Evolutionary conservation across 2,797 vertebrate species (phyloP).

Genomic region (Oreochromis mossambicus): DNA sequence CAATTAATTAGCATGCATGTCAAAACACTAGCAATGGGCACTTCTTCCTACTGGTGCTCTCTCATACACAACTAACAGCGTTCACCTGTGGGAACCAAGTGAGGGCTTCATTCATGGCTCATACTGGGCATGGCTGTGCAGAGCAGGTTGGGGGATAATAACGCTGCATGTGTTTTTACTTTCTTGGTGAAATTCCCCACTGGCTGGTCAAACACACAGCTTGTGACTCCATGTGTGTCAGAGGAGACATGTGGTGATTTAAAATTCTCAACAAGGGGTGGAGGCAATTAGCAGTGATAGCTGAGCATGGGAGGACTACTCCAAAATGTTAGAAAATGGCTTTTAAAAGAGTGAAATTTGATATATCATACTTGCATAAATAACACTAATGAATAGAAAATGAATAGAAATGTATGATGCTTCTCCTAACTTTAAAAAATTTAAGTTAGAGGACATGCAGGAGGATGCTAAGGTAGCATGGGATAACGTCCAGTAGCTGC

Average conservation of each 20-base stretch:
- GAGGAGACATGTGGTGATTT: slow-evolving; percentile 5
- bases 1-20: background rate
- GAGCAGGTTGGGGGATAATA: background rate
- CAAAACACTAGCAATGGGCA: background rate
- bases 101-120: background rate
- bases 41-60: background rate
- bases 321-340: background rate
- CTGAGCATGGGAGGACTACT: background rate
- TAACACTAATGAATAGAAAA: background rate
- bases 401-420: accelerated
- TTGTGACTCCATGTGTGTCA: slow-evolving; percentile 2
- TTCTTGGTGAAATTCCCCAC: background rate
- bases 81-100: background rate
- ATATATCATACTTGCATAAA: background rate
- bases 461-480: background rate
- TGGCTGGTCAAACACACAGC: slow-evolving; percentile 12
- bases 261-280: background rate
- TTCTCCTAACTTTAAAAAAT: background rate
- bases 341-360: background rate
- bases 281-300: background rate
- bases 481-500: background rate
- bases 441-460: background rate
- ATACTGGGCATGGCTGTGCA: background rate
- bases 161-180: background rate
- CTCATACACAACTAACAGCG: background rate